A percentile compares a stretch with the other conserved stretches of the same genome.
Evolutionary conservation across 2,888 invertebrate genomes (phyloP).

Genomic region (Empis livida): DNA sequence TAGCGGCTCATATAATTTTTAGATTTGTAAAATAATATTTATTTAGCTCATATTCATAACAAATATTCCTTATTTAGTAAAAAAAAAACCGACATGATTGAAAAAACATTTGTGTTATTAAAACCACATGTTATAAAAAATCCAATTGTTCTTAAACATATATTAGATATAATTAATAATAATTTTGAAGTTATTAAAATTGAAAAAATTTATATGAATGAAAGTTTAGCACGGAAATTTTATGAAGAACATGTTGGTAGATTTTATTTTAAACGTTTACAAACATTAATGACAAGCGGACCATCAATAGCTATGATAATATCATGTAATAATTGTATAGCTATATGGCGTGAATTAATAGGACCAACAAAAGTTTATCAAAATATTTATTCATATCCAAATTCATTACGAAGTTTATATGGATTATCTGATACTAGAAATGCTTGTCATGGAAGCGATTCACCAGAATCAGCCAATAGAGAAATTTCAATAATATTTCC

Average conservation of each 20-base stretch:
- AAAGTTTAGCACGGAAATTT: conserved; percentile 54
- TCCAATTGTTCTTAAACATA: conserved; percentile 54
- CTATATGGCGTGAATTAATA: conserved; percentile 68
- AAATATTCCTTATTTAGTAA: too few relatives aligned
- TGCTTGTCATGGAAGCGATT: conserved; percentile 88
- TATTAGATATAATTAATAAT: conserved; percentile 52
- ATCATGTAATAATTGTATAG: conserved; percentile 60
- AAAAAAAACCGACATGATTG: conserved; percentile 11
- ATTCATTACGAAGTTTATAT: conserved; percentile 67
- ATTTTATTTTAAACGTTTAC: conserved; percentile 71
- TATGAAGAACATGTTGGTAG: conserved; percentile 71
- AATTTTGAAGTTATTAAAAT: conserved; percentile 62
- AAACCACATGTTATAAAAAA: conserved; percentile 77
- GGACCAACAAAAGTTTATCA: conserved; percentile 84
- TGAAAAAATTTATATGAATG: conserved; percentile 47
- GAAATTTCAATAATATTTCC: conserved; percentile 81
- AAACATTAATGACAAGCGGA: conserved; percentile 51
- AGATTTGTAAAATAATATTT: too few relatives aligned
- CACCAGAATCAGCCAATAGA: conserved; percentile 48
- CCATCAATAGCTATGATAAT: conserved; percentile 69
- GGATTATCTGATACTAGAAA: conserved; percentile 92
- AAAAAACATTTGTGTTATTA: conserved; percentile 73
- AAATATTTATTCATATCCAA: conserved; percentile 63
- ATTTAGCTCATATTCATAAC: too few relatives aligned
- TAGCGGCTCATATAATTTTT: too few relatives aligned